Evolutionary conservation across 2,797 vertebrate species (phyloP).

Genomic region (Coregonus sp.): DNA sequence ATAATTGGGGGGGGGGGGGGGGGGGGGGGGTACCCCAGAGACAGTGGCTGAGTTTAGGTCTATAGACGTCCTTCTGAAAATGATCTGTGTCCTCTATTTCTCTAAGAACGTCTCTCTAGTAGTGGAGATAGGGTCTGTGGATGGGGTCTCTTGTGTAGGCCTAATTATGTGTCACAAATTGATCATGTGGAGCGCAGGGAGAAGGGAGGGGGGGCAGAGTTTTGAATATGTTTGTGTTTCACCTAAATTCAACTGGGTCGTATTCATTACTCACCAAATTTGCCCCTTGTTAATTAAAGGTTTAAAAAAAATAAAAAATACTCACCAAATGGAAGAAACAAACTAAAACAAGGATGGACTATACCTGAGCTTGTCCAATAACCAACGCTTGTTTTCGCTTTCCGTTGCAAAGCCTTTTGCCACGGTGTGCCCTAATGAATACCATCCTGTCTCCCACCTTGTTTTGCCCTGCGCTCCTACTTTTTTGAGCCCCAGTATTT

Average conservation of each 20-base stretch:
- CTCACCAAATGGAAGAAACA: not conserved
- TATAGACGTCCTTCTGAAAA: not conserved
- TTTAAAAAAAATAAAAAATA: too few relatives aligned
- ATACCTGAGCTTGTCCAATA: too few relatives aligned
- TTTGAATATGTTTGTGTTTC: not conserved
- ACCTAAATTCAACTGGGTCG: too few relatives aligned
- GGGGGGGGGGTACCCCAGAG: not conserved
- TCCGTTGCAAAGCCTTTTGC: too few relatives aligned
- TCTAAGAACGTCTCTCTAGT: not conserved
- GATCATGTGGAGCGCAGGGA: not conserved
- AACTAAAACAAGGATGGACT: not conserved
- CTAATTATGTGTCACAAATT: not conserved
- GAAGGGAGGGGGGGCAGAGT: too few relatives aligned
- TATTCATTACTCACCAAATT: not conserved
- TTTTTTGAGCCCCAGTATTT: not conserved
- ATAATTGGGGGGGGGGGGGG: not conserved
- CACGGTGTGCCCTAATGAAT: not conserved
- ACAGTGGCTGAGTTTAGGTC: not conserved
- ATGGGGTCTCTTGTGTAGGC: not conserved
- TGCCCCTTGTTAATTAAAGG: too few relatives aligned
- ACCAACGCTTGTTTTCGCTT: too few relatives aligned
- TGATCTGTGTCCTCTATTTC: not conserved
- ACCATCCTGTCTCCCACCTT: not conserved
- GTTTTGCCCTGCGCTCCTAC: not conserved
- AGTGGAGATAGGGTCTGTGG: conserved; percentile 2